Evolutionary conservation across 2,888 invertebrate species (phyloP).

Genomic region (Cremastobaeus sp.): DNA sequence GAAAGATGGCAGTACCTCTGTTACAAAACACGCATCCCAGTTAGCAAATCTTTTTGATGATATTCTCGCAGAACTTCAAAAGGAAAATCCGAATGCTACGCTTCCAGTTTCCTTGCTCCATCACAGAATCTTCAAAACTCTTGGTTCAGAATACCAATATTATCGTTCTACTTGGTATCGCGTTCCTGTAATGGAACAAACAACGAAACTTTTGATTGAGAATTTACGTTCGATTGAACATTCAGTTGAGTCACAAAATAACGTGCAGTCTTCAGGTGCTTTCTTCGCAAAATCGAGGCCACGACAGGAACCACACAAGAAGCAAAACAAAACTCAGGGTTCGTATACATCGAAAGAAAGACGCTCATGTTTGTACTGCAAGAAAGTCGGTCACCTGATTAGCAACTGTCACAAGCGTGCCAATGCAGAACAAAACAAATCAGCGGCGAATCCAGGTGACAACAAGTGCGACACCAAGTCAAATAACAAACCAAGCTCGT

Average conservation of each 20-base stretch:
- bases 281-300: constrained; percentile 51
- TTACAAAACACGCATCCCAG: constrained; percentile 39
- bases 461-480: not conserved
- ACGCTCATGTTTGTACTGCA: constrained; percentile 55
- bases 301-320: constrained; percentile 8
- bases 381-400: constrained; percentile 57
- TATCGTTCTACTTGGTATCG: constrained; percentile 61
- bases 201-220: constrained; percentile 57
- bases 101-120: constrained; percentile 59
- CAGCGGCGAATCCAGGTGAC: not conserved
- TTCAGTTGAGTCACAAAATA: constrained; percentile 30
- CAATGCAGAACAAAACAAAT: constrained; percentile 27
- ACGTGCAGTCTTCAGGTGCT: constrained; percentile 32
- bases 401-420: constrained; percentile 41
- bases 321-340: constrained; percentile 8
- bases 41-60: constrained; percentile 60
- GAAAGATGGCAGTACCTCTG: constrained; percentile 41
- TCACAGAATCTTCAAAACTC: constrained; percentile 62
- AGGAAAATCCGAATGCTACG: constrained; percentile 44
- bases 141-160: constrained; percentile 59
- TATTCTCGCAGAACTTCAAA: constrained; percentile 51
- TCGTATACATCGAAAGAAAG: constrained; percentile 37
- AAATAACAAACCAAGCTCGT: constrained; percentile 36
- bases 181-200: constrained; percentile 56
- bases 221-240: constrained; percentile 55